A percentile compares a stretch with the other conserved stretches of the same genome.
Conservation (phyloP, 2,797 vertebrate genomes). For the Aselliscus stoliczkanus region DNA sequence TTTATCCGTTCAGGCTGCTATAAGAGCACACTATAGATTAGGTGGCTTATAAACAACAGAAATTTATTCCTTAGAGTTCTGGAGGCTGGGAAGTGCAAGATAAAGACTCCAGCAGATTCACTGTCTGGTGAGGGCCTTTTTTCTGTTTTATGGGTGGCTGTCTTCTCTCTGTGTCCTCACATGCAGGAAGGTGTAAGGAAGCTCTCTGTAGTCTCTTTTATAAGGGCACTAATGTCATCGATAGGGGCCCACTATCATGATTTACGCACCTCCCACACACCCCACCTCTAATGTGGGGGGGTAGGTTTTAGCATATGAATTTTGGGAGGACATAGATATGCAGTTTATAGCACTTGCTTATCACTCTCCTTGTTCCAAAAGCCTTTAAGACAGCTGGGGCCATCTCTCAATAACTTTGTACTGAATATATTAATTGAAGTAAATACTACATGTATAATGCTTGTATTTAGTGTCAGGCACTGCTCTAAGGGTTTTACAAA, state of each 20-base stretch:
- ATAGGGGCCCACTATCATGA: not conserved
- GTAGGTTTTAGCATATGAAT: not conserved
- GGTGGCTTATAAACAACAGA: not conserved
- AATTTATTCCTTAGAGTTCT: not conserved
- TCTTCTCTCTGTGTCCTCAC: not conserved
- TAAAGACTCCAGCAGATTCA: not conserved
- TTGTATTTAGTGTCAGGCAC: not conserved
- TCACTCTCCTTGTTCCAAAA: not conserved
- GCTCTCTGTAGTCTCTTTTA: not conserved
- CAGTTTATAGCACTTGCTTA: not conserved
- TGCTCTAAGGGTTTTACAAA: not conserved
- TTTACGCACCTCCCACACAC: not conserved
- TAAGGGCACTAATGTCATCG: not conserved
- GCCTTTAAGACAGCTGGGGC: not conserved
- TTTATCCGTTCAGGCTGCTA: not conserved
- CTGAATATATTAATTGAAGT: conserved; percentile 6
- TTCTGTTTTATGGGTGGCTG: not conserved
- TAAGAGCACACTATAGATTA: not conserved
- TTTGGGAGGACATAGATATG: not conserved
- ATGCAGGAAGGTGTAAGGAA: not conserved
- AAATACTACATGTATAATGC: not conserved
- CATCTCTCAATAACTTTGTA: conserved; percentile 11
- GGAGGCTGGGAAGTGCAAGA: not conserved
- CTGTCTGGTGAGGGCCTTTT: not conserved
- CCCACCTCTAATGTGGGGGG: not conserved